These are phyloP conservation scores for Mirza zaza DNA, from an alignment of 2,113 vertebrate species.

Conservation along the genomic window DNA sequence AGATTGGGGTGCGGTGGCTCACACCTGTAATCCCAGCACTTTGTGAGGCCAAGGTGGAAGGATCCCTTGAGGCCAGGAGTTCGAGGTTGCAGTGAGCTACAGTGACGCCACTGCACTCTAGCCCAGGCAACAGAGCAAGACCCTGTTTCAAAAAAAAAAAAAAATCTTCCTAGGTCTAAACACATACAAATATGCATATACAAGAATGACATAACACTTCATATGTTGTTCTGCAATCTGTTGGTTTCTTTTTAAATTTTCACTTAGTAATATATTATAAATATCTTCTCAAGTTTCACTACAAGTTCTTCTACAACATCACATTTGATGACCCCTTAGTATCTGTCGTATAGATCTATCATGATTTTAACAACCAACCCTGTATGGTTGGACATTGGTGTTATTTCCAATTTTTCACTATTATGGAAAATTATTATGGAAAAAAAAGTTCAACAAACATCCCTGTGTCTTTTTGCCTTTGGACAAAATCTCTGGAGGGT, in stretches of 20 bases:
- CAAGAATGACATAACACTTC: not conserved
- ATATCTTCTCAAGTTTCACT: not conserved
- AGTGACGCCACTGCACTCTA: no score
- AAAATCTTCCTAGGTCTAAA: not conserved
- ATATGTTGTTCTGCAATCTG: not conserved
- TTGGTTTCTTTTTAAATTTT: not conserved
- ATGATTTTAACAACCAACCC: not conserved
- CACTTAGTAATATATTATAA: not conserved
- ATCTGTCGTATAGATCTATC: not conserved
- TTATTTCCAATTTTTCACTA: not conserved
- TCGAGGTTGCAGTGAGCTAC: no score
- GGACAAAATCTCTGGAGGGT: not conserved
- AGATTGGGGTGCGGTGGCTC: not conserved
- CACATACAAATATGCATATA: not conserved
- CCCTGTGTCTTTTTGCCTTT: not conserved
- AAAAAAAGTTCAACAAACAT: accelerated
- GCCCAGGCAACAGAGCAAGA: no score
- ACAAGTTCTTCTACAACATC: not conserved
- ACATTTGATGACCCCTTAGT: not conserved
- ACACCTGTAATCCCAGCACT: no score
- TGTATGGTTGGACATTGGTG: not conserved
- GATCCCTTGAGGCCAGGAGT: no score
- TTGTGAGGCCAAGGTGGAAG: no score
- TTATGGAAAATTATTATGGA: not conserved
- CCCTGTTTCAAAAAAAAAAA: no score